Conservation (phyloP, 2,888 invertebrate species). For the Drosophila aldrichi region DNA sequence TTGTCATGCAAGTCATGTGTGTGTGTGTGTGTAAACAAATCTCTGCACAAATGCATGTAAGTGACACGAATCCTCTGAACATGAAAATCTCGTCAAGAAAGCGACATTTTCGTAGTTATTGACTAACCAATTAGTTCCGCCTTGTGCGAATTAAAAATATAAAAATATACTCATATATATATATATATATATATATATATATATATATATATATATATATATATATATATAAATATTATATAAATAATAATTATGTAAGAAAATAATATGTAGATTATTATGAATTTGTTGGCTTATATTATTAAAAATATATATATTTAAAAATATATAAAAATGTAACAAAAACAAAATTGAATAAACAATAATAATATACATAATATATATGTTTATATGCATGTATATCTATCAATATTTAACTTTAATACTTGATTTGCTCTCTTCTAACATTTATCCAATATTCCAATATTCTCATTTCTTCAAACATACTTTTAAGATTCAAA, state of each 20-base stretch:
- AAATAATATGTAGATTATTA: too few species aligned
- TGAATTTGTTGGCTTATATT: too few species aligned
- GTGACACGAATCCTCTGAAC: constrained; percentile 24
- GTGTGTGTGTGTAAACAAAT: neutral
- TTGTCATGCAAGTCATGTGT: neutral
- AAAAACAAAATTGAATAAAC: too few species aligned
- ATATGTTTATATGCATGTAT: neutral
- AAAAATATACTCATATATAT: too few species aligned
- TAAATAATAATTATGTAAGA: too few species aligned
- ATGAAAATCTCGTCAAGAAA: constrained; percentile 4
- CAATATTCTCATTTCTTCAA: neutral
- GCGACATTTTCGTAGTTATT: neutral
- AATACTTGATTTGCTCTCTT: neutral
- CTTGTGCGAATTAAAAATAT: neutral
- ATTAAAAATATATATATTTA: too few species aligned
- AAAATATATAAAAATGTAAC: too few species aligned
- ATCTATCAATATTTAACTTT: neutral
- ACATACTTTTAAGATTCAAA: neutral
- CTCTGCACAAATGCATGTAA: constrained; percentile 9
- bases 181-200: too few species aligned
- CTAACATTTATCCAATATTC: neutral
- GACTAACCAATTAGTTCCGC: constrained; percentile 1
- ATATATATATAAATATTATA: too few species aligned
- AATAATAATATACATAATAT: too few species aligned
- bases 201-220: neutral